These are phyloP conservation scores for Slavum lentiscoides DNA, from an alignment of 2,888 invertebrate species.

Conservation along the genomic window DNA sequence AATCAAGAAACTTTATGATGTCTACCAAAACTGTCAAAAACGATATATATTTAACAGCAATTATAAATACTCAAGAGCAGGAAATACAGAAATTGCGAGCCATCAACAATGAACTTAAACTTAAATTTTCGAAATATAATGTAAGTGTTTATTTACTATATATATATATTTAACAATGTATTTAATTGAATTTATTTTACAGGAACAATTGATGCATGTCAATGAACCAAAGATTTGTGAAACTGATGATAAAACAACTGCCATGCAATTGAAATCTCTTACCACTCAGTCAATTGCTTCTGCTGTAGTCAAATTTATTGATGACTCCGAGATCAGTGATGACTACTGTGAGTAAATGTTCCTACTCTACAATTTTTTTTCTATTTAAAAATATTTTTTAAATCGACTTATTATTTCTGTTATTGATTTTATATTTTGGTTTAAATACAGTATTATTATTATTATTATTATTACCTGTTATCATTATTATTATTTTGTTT, in stretches of 20 bases:
- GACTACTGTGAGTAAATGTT: slow-evolving; percentile 35
- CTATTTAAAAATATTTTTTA: slow-evolving; percentile 22
- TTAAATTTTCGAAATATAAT: slow-evolving; percentile 15
- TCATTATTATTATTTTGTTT: too few species aligned
- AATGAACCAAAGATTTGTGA: slow-evolving; percentile 5
- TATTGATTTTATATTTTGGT: slow-evolving; percentile 45
- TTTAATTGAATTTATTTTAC: not conserved
- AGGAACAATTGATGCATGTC: not conserved
- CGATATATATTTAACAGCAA: slow-evolving; percentile 40
- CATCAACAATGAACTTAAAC: slow-evolving; percentile 31
- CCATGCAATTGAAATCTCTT: slow-evolving; percentile 7
- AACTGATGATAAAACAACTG: not conserved
- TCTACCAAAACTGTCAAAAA: slow-evolving; percentile 34
- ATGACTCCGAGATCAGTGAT: slow-evolving; percentile 43
- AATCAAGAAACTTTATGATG: slow-evolving; percentile 28
- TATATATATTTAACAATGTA: not conserved
- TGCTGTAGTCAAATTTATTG: slow-evolving; percentile 42
- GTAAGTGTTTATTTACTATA: slow-evolving; percentile 15
- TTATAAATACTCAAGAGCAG: slow-evolving; percentile 48
- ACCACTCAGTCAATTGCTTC: slow-evolving; percentile 29
- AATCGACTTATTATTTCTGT: slow-evolving; percentile 34
- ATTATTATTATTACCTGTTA: not conserved
- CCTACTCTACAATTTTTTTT: slow-evolving; percentile 13
- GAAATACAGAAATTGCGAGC: slow-evolving; percentile 33
- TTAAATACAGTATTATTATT: slow-evolving; percentile 47